phyloP scores from a whole-genome alignment of 2,888 invertebrate species.

The Troglohyphantes excavatus region DNA sequence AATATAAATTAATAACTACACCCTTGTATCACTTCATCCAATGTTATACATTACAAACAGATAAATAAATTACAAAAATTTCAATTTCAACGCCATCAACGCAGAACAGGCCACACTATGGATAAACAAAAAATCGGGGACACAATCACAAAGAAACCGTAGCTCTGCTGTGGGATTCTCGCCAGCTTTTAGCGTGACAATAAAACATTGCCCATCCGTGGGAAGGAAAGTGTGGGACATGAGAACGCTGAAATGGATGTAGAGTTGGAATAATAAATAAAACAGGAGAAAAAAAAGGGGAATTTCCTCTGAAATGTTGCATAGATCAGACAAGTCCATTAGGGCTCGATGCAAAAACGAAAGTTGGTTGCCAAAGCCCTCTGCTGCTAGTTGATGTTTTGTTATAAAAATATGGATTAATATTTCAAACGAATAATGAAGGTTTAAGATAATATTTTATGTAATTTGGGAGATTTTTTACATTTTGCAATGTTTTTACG shows the following conservation, averaged over 20 bases:
- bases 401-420: not conserved
- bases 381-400: not conserved
- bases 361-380: not conserved
- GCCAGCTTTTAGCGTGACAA: slow-evolving; percentile 10
- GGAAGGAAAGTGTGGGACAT: slow-evolving; percentile 26
- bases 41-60: no score
- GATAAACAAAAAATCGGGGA: no score
- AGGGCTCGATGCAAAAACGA: not conserved
- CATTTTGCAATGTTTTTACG: no score
- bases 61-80: no score
- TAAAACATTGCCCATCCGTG: slow-evolving; percentile 16
- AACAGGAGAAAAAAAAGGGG: not conserved
- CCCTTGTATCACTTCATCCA: no score
- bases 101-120: no score
- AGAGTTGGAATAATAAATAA: slow-evolving; percentile 17
- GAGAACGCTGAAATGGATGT: slow-evolving; percentile 10
- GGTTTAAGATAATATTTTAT: no score
- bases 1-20: no score
- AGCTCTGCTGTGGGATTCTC: not conserved
- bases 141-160: no score
- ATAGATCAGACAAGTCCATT: not conserved
- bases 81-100: no score
- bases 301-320: slow-evolving; percentile 7
- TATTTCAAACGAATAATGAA: not conserved
- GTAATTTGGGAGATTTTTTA: no score